Base-by-base conservation (phyloP, 2,888 invertebrate species). In the Pimpla rufipes region DNA sequence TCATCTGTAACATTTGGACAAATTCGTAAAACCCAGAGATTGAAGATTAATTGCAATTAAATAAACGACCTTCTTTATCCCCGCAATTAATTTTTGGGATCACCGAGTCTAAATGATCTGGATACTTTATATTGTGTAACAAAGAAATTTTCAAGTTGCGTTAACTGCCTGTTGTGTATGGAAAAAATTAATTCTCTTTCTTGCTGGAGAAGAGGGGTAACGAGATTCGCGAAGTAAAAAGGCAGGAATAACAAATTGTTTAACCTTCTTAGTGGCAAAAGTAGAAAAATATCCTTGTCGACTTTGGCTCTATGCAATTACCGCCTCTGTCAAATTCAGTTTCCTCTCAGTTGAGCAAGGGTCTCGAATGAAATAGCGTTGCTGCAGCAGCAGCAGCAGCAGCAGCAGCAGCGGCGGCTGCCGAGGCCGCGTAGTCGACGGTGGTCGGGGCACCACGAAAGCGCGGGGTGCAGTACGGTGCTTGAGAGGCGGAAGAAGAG, bases 241-340 rank as follows among this genome's bases (percentile, higher is more conserved):
- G 21, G 13, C 21, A 4, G 5, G 10, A 55, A 23, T 3, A 23
- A 23, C 13, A 23, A 55, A 55, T 23, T 55, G 11, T 13, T 55
- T 23, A 55, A 55, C 21, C 23, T 10, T 5, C 5, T 23, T 55
- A 6, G 16, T 11, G 16, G n/a, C 1, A n/a, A 59, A 59, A 7
- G n/a, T 3, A 42, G 8, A 21, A 64, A 64, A 64, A 42, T 11
- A 71, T 68, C 37, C 47, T 29, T 55, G 37, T 62, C 71, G 16
- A 29, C 66, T 6, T 40, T 16, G 18, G 45, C 66, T 76, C 71
- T 57, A 62, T 35, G 40, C 50, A 42, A 47, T 64, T 80, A 70
- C 62, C 62, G 68, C 52, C 35, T 42, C 62, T 68, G 75, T 64
- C 66, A 77, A 76, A 81, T 71, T 57, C 70, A 70, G 67, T 81